Conservation (phyloP, 2,888 invertebrate species). For the Tillus elongatus region DNA sequence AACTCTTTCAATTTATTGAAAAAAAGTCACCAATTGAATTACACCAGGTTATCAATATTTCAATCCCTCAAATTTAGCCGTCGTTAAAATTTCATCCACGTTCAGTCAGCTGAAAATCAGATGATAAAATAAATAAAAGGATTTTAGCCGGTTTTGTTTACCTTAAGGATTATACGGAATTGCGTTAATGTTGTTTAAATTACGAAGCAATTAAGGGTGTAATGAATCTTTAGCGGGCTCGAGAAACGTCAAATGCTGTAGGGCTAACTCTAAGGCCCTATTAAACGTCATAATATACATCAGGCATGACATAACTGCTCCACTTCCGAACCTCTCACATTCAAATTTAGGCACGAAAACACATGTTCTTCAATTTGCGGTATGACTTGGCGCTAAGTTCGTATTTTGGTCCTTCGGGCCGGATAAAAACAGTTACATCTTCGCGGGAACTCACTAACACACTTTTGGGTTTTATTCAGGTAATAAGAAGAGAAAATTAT, state of each 20-base stretch:
- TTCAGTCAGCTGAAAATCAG: slow-evolving; percentile 2
- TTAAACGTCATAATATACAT: too few relatives aligned
- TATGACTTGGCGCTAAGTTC: too few relatives aligned
- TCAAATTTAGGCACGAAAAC: background rate
- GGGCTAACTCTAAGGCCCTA: background rate
- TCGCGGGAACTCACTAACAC: background rate
- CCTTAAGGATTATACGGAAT: background rate
- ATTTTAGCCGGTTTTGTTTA: background rate
- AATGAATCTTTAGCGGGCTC: slow-evolving; percentile 1
- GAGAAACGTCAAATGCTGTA: slow-evolving; percentile 1
- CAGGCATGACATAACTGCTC: too few relatives aligned
- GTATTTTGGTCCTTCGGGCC: too few relatives aligned
- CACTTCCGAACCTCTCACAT: background rate
- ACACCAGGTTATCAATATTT: background rate
- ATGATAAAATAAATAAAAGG: background rate
- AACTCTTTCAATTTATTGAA: background rate
- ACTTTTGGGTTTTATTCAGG: slow-evolving; percentile 1
- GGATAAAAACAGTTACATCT: too few relatives aligned
- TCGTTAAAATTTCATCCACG: background rate
- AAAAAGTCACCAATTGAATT: too few relatives aligned
- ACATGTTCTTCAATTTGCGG: too few relatives aligned
- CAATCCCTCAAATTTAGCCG: background rate
- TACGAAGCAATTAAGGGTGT: background rate
- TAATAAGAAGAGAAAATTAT: slow-evolving; percentile 1
- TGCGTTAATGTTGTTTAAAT: background rate